phyloP scores from a whole-genome alignment of 2,888 invertebrate genomes.

The Lepidochrysops patricia region DNA sequence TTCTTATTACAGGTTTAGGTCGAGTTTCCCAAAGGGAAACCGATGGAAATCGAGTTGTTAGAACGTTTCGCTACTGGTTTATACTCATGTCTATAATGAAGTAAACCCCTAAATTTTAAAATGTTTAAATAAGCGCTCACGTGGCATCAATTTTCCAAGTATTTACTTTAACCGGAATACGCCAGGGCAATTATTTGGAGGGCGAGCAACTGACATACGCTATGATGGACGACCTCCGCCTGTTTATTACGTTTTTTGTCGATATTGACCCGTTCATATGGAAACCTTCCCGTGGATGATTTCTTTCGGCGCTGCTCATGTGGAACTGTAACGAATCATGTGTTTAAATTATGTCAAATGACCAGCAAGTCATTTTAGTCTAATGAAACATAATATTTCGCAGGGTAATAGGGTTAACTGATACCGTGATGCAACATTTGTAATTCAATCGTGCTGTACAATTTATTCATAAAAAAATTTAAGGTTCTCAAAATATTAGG shows the following conservation, averaged over 20 bases:
- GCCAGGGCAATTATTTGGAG: slow-evolving; percentile 44
- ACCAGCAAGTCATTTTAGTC: background rate
- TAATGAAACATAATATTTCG: no score
- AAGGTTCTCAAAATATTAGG: no score
- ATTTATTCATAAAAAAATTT: no score
- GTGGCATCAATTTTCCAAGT: slow-evolving; percentile 18
- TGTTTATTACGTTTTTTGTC: slow-evolving; percentile 44
- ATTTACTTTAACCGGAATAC: slow-evolving; percentile 16
- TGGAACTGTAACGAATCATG: background rate
- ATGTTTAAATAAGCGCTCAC: background rate
- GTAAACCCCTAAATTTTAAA: no score
- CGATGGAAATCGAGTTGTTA: no score
- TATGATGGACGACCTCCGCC: slow-evolving; percentile 45
- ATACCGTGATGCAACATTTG: no score
- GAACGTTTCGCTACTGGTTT: no score
- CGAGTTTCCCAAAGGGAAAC: no score
- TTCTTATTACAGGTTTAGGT: no score
- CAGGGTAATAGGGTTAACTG: no score
- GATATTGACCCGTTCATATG: slow-evolving; percentile 26
- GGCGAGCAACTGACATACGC: slow-evolving; percentile 34
- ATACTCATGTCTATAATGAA: no score
- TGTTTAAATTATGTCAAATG: background rate
- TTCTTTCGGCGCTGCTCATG: background rate
- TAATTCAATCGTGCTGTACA: no score
- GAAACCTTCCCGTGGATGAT: background rate